A percentile compares a stretch with the other conserved stretches of the same genome.
These are phyloP conservation scores for Hetaerina americana DNA, from an alignment of 1,140 invertebrate genomes.

Conservation along the genomic window DNA sequence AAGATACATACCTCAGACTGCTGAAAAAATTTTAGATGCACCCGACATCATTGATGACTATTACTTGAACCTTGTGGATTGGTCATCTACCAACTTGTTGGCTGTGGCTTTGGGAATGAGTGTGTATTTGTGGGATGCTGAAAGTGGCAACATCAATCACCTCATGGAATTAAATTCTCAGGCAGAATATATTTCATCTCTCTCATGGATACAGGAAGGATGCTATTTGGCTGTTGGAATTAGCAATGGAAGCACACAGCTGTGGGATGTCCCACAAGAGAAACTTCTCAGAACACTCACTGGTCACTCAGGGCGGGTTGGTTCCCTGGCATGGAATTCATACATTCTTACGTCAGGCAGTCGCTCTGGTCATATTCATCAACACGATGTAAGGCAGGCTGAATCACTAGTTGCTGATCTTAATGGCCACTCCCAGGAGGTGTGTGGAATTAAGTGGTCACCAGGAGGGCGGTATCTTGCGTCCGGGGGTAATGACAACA, in stretches of 20 bases:
- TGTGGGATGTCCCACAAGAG: constrained; percentile 61
- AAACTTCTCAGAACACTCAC: constrained; percentile 54
- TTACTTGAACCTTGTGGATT: constrained; percentile 93
- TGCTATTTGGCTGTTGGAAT: constrained; percentile 82
- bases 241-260: constrained; percentile 51
- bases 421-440: constrained; percentile 71
- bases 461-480: constrained; percentile 82
- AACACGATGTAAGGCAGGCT: constrained; percentile 86
- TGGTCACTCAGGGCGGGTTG: constrained; percentile 70
- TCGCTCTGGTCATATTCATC: constrained; percentile 75
- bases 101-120: constrained; percentile 77
- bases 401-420: constrained; percentile 68
- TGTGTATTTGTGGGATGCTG: constrained; percentile 94
- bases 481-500: constrained; percentile 91
- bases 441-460: constrained; percentile 95
- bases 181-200: constrained; percentile 67
- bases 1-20: constrained; percentile 81
- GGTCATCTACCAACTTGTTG: constrained; percentile 85
- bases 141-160: constrained; percentile 71
- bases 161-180: constrained; percentile 66
- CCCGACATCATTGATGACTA: constrained; percentile 95
- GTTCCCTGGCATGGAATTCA: constrained; percentile 82
- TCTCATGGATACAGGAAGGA: constrained; percentile 81
- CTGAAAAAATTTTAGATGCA: constrained; percentile 91
- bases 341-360: constrained; percentile 76